Evolutionary conservation across 2,113 vertebrate species (phyloP).

Genomic region (Craseonycteris thonglongyai): DNA sequence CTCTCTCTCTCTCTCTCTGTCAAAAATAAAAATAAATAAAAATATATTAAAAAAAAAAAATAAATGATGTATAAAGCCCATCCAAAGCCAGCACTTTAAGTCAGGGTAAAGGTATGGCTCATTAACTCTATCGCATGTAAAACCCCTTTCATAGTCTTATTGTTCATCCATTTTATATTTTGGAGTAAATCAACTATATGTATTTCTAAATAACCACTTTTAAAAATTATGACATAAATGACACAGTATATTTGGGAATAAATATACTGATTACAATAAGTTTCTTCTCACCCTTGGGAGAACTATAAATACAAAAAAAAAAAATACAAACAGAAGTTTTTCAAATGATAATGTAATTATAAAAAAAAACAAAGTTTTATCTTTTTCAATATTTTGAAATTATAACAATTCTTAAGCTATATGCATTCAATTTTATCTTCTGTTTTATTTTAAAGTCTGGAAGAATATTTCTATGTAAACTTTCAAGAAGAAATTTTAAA

Average conservation of each 20-base stretch:
- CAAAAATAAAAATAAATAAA: no score
- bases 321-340: not conserved
- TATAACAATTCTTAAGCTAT: not conserved
- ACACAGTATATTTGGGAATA: not conserved
- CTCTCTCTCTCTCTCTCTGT: no score
- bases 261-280: not conserved
- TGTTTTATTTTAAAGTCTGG: not conserved
- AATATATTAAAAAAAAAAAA: no score
- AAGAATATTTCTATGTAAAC: not conserved
- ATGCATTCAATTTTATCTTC: not conserved
- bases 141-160: not conserved
- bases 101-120: constrained; percentile 9
- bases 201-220: constrained; percentile 5
- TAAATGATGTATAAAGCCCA: constrained; percentile 34
- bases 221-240: not conserved
- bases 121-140: not conserved
- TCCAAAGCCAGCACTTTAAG: constrained; percentile 11
- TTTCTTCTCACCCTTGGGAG: constrained; percentile 8
- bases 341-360: not conserved
- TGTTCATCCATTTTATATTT: not conserved
- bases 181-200: not conserved
- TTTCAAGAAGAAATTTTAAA: not conserved
- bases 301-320: not conserved
- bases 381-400: not conserved
- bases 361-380: not conserved